A percentile compares a stretch with the other conserved stretches of the same genome.
Evolutionary conservation across 2,888 invertebrate species (phyloP).

Genomic region (Lypha dubia): DNA sequence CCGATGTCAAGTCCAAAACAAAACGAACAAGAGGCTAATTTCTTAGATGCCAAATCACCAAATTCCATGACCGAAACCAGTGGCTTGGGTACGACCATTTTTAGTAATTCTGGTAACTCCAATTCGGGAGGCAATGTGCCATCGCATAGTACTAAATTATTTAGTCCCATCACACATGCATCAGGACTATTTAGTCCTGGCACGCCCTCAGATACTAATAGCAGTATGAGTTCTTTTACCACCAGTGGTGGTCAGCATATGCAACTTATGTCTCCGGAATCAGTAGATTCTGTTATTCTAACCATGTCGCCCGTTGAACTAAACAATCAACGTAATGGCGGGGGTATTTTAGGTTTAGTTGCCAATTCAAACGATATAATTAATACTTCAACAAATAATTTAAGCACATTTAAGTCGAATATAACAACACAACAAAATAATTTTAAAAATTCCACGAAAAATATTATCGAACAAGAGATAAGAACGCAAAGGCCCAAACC

Average conservation of each 20-base stretch:
- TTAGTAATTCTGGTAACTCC: conserved; percentile 78
- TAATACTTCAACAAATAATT: conserved; percentile 77
- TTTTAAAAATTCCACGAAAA: conserved; percentile 76
- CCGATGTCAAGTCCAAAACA: conserved; percentile 90
- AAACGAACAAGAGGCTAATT: conserved; percentile 73
- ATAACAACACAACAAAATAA: conserved; percentile 70
- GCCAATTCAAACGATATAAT: conserved; percentile 71
- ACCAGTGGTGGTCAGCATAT: conserved; percentile 84
- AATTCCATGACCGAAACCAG: conserved; percentile 83
- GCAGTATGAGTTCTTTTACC: conserved; percentile 90
- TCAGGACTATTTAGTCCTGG: conserved; percentile 81
- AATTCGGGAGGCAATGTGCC: conserved; percentile 78
- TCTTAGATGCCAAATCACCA: conserved; percentile 82
- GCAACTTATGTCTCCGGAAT: conserved; percentile 84
- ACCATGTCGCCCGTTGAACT: conserved; percentile 89
- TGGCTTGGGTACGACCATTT: conserved; percentile 83
- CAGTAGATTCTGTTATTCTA: conserved; percentile 88
- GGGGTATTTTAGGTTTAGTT: conserved; percentile 73
- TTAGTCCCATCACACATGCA: conserved; percentile 74
- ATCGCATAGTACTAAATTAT: conserved; percentile 62
- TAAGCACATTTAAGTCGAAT: conserved; percentile 89
- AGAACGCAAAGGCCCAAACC: conserved; percentile 90
- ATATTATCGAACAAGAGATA: conserved; percentile 82
- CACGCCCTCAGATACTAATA: conserved; percentile 87
- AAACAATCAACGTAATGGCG: conserved; percentile 74